phyloP scores from a whole-genome alignment of 2,113 vertebrate genomes.

The Chaenocephalus aceratus region DNA sequence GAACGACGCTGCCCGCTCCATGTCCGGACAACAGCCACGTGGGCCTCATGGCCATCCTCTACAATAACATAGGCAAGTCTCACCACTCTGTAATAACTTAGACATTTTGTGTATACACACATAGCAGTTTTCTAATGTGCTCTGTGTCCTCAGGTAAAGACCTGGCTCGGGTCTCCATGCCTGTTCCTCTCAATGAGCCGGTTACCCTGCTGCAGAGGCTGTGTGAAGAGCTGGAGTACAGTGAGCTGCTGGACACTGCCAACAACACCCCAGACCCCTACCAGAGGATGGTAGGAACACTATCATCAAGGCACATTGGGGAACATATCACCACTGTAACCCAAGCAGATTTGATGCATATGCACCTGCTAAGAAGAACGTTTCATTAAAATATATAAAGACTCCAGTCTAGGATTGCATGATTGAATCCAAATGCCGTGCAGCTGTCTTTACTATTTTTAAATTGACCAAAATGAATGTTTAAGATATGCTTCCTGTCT shows the following conservation, averaged over 20 bases:
- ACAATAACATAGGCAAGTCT: constrained; percentile 90
- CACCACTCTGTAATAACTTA: not conserved
- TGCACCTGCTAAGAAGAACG: not conserved
- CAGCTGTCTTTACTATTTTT: not conserved
- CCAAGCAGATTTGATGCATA: not conserved
- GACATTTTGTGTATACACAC: not conserved
- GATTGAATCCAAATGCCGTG: no score
- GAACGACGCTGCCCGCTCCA: constrained; percentile 84
- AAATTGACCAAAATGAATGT: not conserved
- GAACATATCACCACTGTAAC: not conserved
- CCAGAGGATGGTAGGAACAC: constrained; percentile 88
- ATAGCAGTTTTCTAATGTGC: not conserved
- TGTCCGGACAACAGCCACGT: constrained; percentile 88
- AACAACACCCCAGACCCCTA: constrained; percentile 86
- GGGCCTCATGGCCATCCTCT: constrained; percentile 91
- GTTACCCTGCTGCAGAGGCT: constrained; percentile 92
- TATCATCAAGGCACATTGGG: not conserved
- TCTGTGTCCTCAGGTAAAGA: constrained; percentile 85
- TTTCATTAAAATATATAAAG: not conserved
- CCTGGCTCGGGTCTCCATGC: constrained; percentile 93
- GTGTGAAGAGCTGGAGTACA: constrained; percentile 94
- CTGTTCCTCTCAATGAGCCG: constrained; percentile 91
- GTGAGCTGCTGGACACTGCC: constrained; percentile 89
- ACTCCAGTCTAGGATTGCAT: not conserved
- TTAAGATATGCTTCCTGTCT: not conserved